Conservation (phyloP, 1,140 invertebrate genomes). For the Pectinophora gossypiella region DNA sequence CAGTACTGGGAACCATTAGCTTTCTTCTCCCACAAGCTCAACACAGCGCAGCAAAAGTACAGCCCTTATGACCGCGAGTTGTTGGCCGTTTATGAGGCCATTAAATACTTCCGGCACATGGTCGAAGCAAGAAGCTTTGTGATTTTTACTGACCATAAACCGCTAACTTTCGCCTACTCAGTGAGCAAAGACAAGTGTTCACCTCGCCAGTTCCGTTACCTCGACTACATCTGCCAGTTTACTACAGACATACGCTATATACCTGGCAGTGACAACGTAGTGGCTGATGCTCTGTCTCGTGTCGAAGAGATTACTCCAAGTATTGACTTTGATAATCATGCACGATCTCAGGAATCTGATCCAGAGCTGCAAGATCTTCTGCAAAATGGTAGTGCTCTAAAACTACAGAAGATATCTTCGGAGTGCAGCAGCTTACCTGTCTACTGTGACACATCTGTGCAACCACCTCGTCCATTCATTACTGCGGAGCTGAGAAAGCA, state of each 20-base stretch:
- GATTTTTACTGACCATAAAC: too few species aligned
- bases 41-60: too few species aligned
- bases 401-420: not conserved
- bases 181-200: too few species aligned
- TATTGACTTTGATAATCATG: slow-evolving; percentile 13
- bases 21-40: too few species aligned
- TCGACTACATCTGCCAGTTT: slow-evolving; percentile 34
- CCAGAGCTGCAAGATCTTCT: slow-evolving; percentile 18
- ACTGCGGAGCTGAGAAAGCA: slow-evolving; percentile 12
- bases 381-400: not conserved
- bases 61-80: too few species aligned
- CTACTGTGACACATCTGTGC: slow-evolving; percentile 4
- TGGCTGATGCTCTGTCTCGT: slow-evolving; percentile 23
- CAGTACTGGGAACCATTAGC: slow-evolving; percentile 18
- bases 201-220: slow-evolving; percentile 12
- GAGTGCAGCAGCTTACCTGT: not conserved
- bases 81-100: too few species aligned
- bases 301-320: slow-evolving; percentile 2
- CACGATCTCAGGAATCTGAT: slow-evolving; percentile 19
- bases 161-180: too few species aligned
- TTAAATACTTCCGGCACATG: too few species aligned
- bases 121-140: too few species aligned
- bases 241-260: slow-evolving; percentile 33
- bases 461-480: slow-evolving; percentile 11
- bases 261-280: slow-evolving; percentile 28